phyloP scores from a whole-genome alignment of 2,888 invertebrate species.

The Epinotia demarniana region DNA sequence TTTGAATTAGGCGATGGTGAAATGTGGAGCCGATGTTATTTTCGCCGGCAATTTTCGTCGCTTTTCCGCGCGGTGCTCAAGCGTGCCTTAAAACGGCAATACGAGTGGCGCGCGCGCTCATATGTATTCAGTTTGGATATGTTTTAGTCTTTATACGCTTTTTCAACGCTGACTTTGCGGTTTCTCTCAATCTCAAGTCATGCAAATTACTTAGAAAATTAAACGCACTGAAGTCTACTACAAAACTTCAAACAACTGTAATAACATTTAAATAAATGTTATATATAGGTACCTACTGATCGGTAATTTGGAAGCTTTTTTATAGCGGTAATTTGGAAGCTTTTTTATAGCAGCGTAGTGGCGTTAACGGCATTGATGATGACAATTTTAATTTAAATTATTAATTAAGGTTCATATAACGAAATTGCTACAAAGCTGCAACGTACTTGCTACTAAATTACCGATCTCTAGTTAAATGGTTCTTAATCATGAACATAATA shows the following conservation, averaged over 20 bases:
- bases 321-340: no score
- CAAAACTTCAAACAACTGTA: not conserved
- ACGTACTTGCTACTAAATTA: no score
- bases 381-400: no score
- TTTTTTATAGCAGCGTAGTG: no score
- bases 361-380: no score
- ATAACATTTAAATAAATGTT: not conserved
- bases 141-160: slow-evolving; percentile 29
- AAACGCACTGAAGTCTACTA: not conserved
- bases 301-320: no score
- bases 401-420: no score
- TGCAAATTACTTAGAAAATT: not conserved
- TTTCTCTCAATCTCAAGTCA: not conserved
- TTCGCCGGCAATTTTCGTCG: slow-evolving; percentile 78
- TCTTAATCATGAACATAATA: not conserved
- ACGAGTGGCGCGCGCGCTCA: slow-evolving; percentile 55
- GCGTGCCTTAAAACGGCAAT: slow-evolving; percentile 82
- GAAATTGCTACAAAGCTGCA: no score
- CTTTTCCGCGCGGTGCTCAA: slow-evolving; percentile 62
- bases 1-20: slow-evolving; percentile 54
- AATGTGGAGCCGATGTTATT: slow-evolving; percentile 79
- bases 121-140: slow-evolving; percentile 64
- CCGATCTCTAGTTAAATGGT: not conserved
- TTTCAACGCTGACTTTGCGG: slow-evolving; percentile 5
- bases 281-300: no score